Evolutionary conservation across 2,888 invertebrate genomes (phyloP).

Genomic region (Marasmarcha lunaedactyla): DNA sequence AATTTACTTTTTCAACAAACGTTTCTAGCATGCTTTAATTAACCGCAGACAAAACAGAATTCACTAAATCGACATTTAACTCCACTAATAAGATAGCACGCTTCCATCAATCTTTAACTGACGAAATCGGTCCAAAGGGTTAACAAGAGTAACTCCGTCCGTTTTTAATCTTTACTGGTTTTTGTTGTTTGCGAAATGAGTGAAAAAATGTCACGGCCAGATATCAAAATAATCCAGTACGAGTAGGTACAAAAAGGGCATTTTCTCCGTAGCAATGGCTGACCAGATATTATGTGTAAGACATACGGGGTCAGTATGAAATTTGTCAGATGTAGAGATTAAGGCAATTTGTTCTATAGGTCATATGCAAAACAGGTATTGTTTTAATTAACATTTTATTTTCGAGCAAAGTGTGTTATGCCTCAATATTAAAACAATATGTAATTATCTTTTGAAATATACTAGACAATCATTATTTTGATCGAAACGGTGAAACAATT

Average conservation of each 20-base stretch:
- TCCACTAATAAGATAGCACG: too few relatives aligned
- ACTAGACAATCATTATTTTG: too few relatives aligned
- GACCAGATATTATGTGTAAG: constrained; percentile 9
- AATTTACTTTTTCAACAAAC: too few relatives aligned
- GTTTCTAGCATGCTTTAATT: too few relatives aligned
- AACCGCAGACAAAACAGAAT: too few relatives aligned
- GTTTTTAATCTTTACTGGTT: constrained; percentile 41
- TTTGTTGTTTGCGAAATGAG: constrained; percentile 34
- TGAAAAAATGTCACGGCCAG: constrained; percentile 52
- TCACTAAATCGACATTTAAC: too few relatives aligned
- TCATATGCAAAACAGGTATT: neutral
- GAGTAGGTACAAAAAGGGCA: constrained; percentile 34
- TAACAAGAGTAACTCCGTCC: constrained; percentile 26
- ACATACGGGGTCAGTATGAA: neutral
- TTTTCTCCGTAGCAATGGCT: constrained; percentile 18
- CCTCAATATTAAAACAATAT: too few relatives aligned
- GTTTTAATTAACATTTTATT: neutral
- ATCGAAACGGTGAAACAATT: too few relatives aligned
- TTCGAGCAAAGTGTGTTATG: constrained; percentile 4
- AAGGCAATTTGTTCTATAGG: constrained; percentile 7
- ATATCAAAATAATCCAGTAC: constrained; percentile 31
- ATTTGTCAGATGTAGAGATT: constrained; percentile 2
- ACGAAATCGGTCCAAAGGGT: constrained; percentile 40
- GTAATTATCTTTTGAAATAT: too few relatives aligned
- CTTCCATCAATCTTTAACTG: constrained; percentile 16